Conservation (phyloP, 1,140 invertebrate genomes). For the Pantala flavescens region DNA sequence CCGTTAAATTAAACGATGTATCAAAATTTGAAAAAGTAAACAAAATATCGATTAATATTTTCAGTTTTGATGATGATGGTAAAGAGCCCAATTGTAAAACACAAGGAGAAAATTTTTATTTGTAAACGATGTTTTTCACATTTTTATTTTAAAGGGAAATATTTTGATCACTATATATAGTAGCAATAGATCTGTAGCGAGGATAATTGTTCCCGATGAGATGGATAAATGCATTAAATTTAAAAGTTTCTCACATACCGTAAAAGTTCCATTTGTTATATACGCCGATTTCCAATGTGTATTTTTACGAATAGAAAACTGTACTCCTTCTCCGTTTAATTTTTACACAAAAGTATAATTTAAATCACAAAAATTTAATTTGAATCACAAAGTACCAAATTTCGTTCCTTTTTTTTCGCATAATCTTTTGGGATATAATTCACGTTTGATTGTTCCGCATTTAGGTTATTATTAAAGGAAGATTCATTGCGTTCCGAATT, state of each 20-base stretch:
- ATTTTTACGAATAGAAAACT: neutral
- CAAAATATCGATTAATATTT: too few species aligned
- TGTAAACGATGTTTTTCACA: neutral
- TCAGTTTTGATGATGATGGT: too few species aligned
- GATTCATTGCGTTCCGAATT: neutral
- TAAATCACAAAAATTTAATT: neutral
- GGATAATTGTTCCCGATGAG: neutral
- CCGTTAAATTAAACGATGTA: too few species aligned
- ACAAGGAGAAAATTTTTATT: too few species aligned
- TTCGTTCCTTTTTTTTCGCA: too few species aligned
- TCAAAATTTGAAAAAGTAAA: too few species aligned
- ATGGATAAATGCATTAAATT: neutral
- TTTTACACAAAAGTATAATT: neutral
- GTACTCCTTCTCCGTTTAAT: neutral
- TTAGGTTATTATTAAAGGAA: neutral
- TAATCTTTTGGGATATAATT: neutral
- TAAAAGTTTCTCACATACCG: neutral
- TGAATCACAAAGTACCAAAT: neutral
- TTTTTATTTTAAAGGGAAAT: neutral
- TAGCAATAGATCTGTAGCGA: neutral
- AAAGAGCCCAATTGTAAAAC: too few species aligned
- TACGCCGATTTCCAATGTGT: neutral
- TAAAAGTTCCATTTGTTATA: neutral
- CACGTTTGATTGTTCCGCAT: neutral
- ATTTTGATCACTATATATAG: neutral